Percentiles rank a stretch among this genome's conserved stretches.
Conservation (phyloP, 2,113 vertebrate species). For the Cervus canadensis region DNA sequence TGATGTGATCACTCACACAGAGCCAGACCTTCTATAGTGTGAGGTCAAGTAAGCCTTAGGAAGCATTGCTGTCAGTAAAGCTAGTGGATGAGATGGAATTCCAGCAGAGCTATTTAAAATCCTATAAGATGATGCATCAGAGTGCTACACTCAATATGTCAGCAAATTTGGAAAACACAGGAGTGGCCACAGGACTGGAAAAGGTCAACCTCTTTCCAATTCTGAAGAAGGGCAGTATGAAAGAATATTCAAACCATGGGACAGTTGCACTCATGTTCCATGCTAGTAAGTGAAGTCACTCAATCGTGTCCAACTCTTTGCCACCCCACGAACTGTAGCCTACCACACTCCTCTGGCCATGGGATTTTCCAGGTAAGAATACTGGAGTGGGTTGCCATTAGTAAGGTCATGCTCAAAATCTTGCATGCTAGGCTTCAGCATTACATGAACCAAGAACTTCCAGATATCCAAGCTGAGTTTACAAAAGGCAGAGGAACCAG, state of each 20-base stretch:
- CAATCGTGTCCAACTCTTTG: neutral
- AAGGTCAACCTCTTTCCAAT: neutral
- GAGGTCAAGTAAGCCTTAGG: neutral
- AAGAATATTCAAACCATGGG: neutral
- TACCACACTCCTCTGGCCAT: fast-evolving
- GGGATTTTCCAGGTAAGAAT: neutral
- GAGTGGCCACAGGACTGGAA: neutral
- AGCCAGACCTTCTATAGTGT: neutral
- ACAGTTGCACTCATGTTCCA: neutral
- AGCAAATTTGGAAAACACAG: neutral
- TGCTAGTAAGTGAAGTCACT: neutral
- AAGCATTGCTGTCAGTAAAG: neutral
- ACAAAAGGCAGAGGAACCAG: neutral
- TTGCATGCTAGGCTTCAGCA: neutral
- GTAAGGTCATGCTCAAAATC: neutral
- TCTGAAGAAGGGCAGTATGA: neutral
- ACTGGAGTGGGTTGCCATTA: neutral
- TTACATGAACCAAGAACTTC: neutral
- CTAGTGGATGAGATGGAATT: neutral
- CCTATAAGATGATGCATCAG: neutral
- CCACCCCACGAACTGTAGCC: neutral
- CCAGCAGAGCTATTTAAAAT: neutral
- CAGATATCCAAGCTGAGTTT: neutral
- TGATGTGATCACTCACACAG: neutral
- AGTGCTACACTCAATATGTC: neutral